These are phyloP conservation scores for Euplagia quadripunctaria DNA, from an alignment of 2,888 invertebrate genomes.

Conservation along the genomic window DNA sequence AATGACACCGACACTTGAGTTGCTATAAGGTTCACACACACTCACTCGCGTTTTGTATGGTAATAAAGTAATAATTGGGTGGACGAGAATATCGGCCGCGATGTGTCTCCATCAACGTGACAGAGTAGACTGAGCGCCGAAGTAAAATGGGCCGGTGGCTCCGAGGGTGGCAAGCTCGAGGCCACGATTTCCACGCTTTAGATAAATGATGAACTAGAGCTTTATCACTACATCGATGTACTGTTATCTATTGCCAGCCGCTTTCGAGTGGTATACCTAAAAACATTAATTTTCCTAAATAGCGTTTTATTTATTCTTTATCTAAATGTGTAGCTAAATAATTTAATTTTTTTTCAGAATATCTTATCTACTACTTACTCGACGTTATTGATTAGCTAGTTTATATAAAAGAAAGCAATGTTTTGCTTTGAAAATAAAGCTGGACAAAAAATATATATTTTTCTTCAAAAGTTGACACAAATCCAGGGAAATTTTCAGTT, in stretches of 20 bases:
- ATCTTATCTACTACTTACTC: neutral
- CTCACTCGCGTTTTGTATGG: constrained; percentile 75
- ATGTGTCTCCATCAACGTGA: constrained; percentile 64
- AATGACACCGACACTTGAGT: constrained; percentile 67
- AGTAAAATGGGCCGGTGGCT: constrained; percentile 64
- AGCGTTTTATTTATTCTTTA: neutral
- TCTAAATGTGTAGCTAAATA: too few species aligned
- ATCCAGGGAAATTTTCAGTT: constrained; percentile 49
- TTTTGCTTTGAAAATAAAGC: neutral
- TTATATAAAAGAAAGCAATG: neutral
- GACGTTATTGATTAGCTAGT: neutral
- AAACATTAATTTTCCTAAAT: too few species aligned
- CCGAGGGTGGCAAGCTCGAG: constrained; percentile 70
- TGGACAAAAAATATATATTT: too few species aligned
- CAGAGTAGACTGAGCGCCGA: constrained; percentile 74
- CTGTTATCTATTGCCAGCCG: neutral
- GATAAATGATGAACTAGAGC: constrained; percentile 34
- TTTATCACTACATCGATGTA: constrained; percentile 24
- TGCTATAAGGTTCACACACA: constrained; percentile 72
- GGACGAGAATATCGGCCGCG: constrained; percentile 50
- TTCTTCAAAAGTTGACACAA: constrained; percentile 14
- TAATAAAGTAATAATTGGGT: constrained; percentile 59
- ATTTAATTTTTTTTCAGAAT: neutral
- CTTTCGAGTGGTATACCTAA: neutral
- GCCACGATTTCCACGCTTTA: constrained; percentile 54